Evolutionary conservation across 2,888 invertebrate genomes (phyloP), one percentile per base, ranked within the genome.

Genomic region (Linnaemya vulpina): DNA sequence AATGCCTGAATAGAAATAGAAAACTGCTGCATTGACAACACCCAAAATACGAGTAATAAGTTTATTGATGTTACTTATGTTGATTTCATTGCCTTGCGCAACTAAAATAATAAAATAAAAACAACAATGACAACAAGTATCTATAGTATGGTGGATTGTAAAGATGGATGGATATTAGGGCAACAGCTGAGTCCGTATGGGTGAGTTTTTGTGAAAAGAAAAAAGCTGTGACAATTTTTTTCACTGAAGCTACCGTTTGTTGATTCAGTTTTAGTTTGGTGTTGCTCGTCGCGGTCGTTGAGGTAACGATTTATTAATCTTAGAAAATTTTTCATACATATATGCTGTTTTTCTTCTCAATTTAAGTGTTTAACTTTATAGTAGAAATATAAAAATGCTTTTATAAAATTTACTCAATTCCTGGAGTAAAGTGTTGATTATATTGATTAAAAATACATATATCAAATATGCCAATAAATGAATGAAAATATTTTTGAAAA

Each of bases 221-320:
- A 70, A 63, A 70, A 71, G 84, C 68, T 85, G 85, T 85, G 85
- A 85, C 85, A 85, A 85, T 85, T 85, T 85, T 81, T 84, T 74
- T 53, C 60, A 75, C 65, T 67, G 73, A 85, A 85, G 85, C 85
- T 79, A 85, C 85, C 85, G 85, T 82, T 85, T 82, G 85, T 85
- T 85, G 85, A 85, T 78, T 85, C 82, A 85, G 85, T 85, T 85
- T 85, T 76, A 85, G 82, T 85, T 85, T 78, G 82, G 82, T 78
- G 79, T 82, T 82, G 85, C 75, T 71, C 85, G 85, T 82, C 75
- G 85, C 76, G 71, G 85, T 85, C 82, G 85, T 79, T 82, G 85
- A 85, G 85, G 85, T 85, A 85, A 82, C 82, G 79, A 79, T 78
- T 79, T 84, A 84, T 77, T 51, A 81, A 75, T 53, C 60, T 68